A percentile compares a stretch with the other conserved stretches of the same genome.
phyloP scores from a whole-genome alignment of 2,888 invertebrate species.

The Abscondita cerata region DNA sequence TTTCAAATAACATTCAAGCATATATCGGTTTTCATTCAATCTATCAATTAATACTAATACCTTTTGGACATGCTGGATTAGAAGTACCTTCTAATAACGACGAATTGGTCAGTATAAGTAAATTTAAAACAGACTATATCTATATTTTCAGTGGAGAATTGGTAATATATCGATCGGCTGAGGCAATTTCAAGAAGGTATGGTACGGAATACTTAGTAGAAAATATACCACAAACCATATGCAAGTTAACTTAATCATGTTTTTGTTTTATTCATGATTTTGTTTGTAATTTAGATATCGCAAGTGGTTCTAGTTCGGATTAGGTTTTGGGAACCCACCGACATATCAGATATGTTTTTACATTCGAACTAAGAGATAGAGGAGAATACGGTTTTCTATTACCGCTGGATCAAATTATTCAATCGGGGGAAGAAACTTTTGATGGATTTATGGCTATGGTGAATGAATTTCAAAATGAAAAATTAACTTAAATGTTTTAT shows the following conservation, averaged over 20 bases:
- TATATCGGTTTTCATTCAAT: conserved; percentile 76
- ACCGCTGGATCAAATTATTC: conserved; percentile 70
- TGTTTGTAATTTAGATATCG: conserved; percentile 66
- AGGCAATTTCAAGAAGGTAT: conserved; percentile 52
- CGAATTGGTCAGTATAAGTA: conserved; percentile 59
- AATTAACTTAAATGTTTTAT: no score
- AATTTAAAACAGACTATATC: conserved; percentile 29
- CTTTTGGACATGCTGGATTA: conserved; percentile 67
- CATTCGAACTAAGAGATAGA: conserved; percentile 70
- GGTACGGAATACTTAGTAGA: conserved; percentile 57
- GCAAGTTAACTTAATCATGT: neutral
- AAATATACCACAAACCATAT: conserved; percentile 3
- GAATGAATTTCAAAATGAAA: neutral
- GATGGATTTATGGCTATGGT: conserved; percentile 63
- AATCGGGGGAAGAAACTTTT: conserved; percentile 69
- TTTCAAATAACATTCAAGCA: conserved; percentile 62
- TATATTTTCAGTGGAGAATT: conserved; percentile 21
- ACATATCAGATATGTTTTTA: conserved; percentile 66
- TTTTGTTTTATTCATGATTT: neutral
- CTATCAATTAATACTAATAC: conserved; percentile 69
- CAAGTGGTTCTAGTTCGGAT: conserved; percentile 71
- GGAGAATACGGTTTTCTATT: conserved; percentile 71
- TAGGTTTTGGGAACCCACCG: conserved; percentile 71
- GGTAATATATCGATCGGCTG: conserved; percentile 32
- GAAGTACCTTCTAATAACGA: conserved; percentile 64